Evolutionary conservation across 1,140 invertebrate genomes (phyloP), one percentile per base, ranked within the genome.

Genomic region (Drosophila nigromelanica): DNA sequence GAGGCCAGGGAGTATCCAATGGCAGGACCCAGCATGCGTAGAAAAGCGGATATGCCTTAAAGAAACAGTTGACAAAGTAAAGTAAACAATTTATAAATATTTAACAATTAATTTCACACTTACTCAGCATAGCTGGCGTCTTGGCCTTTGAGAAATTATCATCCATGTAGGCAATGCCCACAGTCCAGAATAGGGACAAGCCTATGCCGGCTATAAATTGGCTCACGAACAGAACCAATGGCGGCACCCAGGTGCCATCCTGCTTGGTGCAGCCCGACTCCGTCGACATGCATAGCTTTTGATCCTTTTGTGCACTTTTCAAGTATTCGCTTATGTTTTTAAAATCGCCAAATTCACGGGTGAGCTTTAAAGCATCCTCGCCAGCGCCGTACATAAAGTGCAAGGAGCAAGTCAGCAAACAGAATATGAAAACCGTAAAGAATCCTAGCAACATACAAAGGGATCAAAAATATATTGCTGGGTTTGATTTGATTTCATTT

Each of bases 341-440:
- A 54, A 60, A 82, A 0, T 90, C 87, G 0, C 93, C 93, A 73
- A 94, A 94, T 78, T 96, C 95, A 35, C 93, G 90, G 0, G 95
- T 95, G 6, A 96, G 90, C 24, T 93, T 80, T 1, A 96, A 77
- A 0, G 95, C 94, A 64, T 96, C 95, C 37, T 94, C 92, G 0
- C 95, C 95, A 18, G 95, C 92, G 0, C 95, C 95, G 77, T 96
- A 97, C 12, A 97, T 91, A 39, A 96, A 93, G 75, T 96, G 96
- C 4, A 96, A 96, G 3, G 95, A 73, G 59, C 95, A 94, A 55
- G 94, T 95, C 47, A 96, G 78, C 59, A 96, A 92, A 81, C 95
- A 96, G 74, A 95, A 95, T 1, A 94, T 48, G 0, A 94, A 94
- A 2, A 95, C 94, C 18, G 94, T 93, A 69, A 95, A 94, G 72